Evolutionary conservation across 2,888 invertebrate species (phyloP), one percentile per base, ranked within the genome.

Genomic region (Venusia cambrica): DNA sequence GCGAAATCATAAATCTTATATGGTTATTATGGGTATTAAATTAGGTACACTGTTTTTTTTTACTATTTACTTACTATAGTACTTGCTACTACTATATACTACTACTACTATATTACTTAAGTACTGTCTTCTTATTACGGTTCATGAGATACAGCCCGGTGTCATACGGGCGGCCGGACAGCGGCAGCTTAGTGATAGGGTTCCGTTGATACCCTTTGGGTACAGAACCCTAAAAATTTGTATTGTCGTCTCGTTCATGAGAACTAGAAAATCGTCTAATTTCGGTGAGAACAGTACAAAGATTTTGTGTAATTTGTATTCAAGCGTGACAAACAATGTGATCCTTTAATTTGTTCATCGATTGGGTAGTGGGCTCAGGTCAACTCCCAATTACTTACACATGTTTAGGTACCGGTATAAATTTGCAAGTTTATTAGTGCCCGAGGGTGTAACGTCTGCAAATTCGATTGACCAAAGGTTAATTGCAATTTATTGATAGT

Each of bases 221-320:
- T n/a, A n/a, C n/a, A n/a, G n/a, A n/a, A n/a, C n/a, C n/a, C n/a
- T n/a, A n/a, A n/a, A n/a, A 14, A 28, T 76, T 73, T 65, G 57
- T 58, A 77, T 73, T 67, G 46, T 37, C 42, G 37, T 60, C 69
- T 59, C 64, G 75, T 69, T 38, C 63, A 62, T 77, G 79, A 57
- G 77, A 81, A 79, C 70, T 40, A 45, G 26, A 37, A 48, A 42
- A 55, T 61, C 59, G 58, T 54, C 48, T 54, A 39, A 59, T 71
- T 73, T 79, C 77, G 65, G 54, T 80, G 80, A 72, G 80, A 81
- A 79, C 50, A 36, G 29, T 31, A 29, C 1, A 30, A 35, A 26
- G n/a, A 10, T 34, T 25, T 29, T 37, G 21, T 35, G 34, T 35
- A 28, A 18, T 9, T 12, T 10, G 21, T 16, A 6, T 15, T 20